These are phyloP conservation scores for Ardeotis arabs DNA, from an alignment of 2,113 vertebrate species.

Conservation along the genomic window DNA sequence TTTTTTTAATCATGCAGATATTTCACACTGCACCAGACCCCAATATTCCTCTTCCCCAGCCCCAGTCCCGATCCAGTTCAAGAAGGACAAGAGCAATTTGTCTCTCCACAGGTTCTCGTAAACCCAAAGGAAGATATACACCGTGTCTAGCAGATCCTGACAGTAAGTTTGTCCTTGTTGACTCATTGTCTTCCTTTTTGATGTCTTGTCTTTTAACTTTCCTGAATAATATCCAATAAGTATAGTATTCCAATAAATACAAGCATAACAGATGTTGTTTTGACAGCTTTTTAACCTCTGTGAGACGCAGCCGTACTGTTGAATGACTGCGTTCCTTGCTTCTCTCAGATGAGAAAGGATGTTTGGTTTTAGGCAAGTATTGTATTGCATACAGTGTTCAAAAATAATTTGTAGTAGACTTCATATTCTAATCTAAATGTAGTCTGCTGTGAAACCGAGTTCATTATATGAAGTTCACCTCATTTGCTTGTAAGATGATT, in stretches of 20 bases:
- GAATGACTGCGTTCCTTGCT: not conserved
- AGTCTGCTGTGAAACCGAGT: not conserved
- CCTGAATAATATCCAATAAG: not conserved
- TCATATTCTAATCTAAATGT: not conserved
- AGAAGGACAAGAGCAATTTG: conserved; percentile 91
- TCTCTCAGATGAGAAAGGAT: not conserved
- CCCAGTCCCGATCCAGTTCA: conserved; percentile 87
- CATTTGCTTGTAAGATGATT: not conserved
- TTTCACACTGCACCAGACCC: conserved; percentile 92
- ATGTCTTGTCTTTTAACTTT: not conserved
- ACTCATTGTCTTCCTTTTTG: not conserved
- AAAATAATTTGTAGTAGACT: not conserved
- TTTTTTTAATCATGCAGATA: conserved; percentile 77
- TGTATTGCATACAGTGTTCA: not conserved
- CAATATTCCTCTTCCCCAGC: conserved; percentile 88
- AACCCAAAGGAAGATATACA: conserved; percentile 86
- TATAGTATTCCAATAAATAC: not conserved
- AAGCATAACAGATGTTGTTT: not conserved
- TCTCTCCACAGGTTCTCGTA: conserved; percentile 90
- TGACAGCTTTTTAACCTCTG: conserved; percentile 13
- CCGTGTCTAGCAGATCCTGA: conserved; percentile 95
- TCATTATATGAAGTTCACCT: not conserved
- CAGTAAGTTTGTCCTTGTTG: conserved; percentile 79
- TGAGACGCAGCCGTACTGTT: not conserved
- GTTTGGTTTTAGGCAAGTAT: conserved; percentile 3